Base-by-base conservation (phyloP, 2,797 vertebrate genomes). In the Spea hammondii region DNA sequence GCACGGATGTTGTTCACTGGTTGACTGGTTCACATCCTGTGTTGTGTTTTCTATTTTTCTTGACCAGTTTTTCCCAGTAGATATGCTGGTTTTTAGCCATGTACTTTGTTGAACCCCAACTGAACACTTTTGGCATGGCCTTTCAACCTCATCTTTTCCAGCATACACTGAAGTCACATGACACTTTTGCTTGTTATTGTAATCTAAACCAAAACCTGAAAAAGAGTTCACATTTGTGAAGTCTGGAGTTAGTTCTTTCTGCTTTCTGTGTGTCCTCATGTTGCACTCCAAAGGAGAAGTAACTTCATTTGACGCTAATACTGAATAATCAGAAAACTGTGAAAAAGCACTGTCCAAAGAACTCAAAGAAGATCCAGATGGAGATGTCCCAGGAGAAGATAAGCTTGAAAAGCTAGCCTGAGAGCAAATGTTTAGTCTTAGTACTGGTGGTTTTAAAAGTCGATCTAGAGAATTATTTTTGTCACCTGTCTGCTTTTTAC, bases 321-420 rank as follows among this genome's bases (percentile, higher is more conserved):
- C 85, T 0, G 88, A 87, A n/a, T 94, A 93, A 84, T 98, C 96
- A 5, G 96, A 96, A 88, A 96, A 95, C 85, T 96, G 95, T 8
- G 95, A 96, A 84, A 97, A 98, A 88, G 94, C 93, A 45, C 95
- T 96, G 89, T 98, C 96, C 82, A 97, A 85, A 14, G 96, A 98
- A 86, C 95, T 97, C 84, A 96, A 90, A 0, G 96, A 97, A 0
- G 96, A 97, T 79, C 94, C 92, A 0, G 95, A 95, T 0, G 95
- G 95, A 3, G 97, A 97, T 0, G 95, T 95, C 0, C 90, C 94
- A 0, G 95, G 93, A 49, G 96, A 98, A 5, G 95, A 97, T 44
- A 95, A 88, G 70, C 94, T 97, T 54, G 94, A 97, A 71, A 90
- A 95, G 86, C 95, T 96, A 71, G 93, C 91, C 77, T 88, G 86